A percentile compares a stretch with the other conserved stretches of the same genome.
These are phyloP conservation scores for Sebastes jordani DNA, from an alignment of 2,797 vertebrate genomes.

Conservation along the genomic window DNA sequence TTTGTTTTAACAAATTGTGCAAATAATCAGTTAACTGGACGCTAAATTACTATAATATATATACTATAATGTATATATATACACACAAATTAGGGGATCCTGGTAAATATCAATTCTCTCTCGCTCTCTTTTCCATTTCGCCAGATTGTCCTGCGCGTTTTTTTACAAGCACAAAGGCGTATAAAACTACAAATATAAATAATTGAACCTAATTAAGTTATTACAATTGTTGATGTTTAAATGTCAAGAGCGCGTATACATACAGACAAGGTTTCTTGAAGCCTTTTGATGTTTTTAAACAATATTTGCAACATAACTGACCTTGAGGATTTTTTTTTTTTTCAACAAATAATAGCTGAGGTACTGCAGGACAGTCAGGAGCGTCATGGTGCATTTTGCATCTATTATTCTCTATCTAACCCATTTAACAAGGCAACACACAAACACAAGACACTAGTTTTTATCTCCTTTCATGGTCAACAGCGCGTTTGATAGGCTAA, in stretches of 20 bases:
- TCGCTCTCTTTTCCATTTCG: background rate
- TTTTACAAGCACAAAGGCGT: conserved; percentile 10
- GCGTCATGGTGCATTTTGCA: conserved; percentile 33
- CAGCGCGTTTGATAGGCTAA: conserved; percentile 55
- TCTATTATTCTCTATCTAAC: conserved; percentile 25
- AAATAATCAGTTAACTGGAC: background rate
- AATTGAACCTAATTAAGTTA: background rate
- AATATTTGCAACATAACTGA: background rate
- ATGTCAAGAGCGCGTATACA: background rate
- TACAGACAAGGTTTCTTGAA: background rate
- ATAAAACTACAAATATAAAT: conserved; percentile 8
- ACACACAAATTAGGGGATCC: background rate
- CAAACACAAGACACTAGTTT: conserved; percentile 27
- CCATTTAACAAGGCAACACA: conserved; percentile 48
- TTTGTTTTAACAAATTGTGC: background rate
- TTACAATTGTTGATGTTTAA: background rate
- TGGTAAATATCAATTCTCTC: background rate
- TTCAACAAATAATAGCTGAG: background rate
- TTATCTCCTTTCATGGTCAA: conserved; percentile 46
- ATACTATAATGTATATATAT: background rate
- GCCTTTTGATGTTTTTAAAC: background rate
- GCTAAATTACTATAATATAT: background rate
- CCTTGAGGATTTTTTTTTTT: background rate
- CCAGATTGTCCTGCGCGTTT: background rate
- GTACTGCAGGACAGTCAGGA: background rate